Conservation (phyloP, 1,140 invertebrate species). For the Streblospio benedicti region DNA sequence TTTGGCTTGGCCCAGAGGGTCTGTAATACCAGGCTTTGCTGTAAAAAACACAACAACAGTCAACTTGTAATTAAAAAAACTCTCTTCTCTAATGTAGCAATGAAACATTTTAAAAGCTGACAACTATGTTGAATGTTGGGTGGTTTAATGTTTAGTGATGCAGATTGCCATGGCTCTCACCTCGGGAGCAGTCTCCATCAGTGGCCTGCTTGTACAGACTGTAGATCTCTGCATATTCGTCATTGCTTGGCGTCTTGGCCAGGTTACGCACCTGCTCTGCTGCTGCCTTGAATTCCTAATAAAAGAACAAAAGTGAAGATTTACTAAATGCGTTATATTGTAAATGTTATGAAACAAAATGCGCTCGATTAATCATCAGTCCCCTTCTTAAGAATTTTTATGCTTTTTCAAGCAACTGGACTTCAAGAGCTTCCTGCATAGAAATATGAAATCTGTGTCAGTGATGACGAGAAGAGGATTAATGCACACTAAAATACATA, state of each 20-base stretch:
- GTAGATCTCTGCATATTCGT: slow-evolving; percentile 11
- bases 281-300: slow-evolving; percentile 10
- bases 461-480: too few relatives aligned
- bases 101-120: neutral
- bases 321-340: neutral
- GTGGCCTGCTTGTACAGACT: slow-evolving; percentile 15
- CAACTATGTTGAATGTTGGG: neutral
- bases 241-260: slow-evolving; percentile 9
- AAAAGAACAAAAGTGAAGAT: neutral
- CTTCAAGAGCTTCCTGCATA: too few relatives aligned
- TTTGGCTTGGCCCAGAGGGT: slow-evolving; percentile 2
- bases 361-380: too few relatives aligned
- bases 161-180: neutral
- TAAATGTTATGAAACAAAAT: neutral
- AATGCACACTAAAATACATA: too few relatives aligned
- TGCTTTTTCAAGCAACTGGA: too few relatives aligned
- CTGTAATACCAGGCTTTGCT: slow-evolving; percentile 1
- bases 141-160: too few relatives aligned
- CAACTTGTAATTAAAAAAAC: neutral
- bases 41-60: neutral
- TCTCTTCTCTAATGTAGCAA: neutral
- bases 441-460: too few relatives aligned
- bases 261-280: slow-evolving; percentile 9
- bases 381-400: too few relatives aligned
- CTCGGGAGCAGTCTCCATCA: slow-evolving; percentile 6